Evolutionary conservation across 2,113 vertebrate species (phyloP).

Genomic region (Morone saxatilis): DNA sequence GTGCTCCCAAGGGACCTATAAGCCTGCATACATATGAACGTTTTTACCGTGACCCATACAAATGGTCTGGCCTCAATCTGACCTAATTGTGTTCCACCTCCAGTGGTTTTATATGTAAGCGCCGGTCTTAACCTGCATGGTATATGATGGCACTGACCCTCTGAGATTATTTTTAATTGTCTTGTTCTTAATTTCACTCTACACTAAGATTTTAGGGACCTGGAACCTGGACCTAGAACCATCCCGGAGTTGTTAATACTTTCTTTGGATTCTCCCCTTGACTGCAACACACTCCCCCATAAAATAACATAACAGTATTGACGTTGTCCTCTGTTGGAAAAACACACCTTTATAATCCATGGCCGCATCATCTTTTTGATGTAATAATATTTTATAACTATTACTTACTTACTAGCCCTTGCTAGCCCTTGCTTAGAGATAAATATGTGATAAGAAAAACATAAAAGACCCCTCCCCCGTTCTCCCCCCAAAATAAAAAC

Average conservation of each 20-base stretch:
- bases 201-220: not conserved
- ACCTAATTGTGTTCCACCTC: conserved; percentile 75
- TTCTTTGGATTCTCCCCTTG: not conserved
- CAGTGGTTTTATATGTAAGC: conserved; percentile 62
- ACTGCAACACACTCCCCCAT: not conserved
- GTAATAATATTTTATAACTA: not conserved
- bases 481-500: not conserved
- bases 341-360: not conserved
- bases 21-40: conserved; percentile 81
- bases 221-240: not conserved
- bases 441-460: not conserved
- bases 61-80: conserved; percentile 76
- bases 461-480: not conserved
- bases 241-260: not conserved
- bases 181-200: conserved; percentile 1
- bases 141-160: conserved; percentile 12
- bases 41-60: conserved; percentile 77
- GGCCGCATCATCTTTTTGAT: not conserved
- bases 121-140: conserved; percentile 29
- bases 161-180: conserved; percentile 20
- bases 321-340: not conserved
- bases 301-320: not conserved
- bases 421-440: not conserved
- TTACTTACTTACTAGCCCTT: not conserved
- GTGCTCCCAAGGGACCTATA: conserved; percentile 65